Evolutionary conservation across 2,888 invertebrate species (phyloP), one percentile per base, ranked within the genome.

Genomic region (Noctua fimbriata): DNA sequence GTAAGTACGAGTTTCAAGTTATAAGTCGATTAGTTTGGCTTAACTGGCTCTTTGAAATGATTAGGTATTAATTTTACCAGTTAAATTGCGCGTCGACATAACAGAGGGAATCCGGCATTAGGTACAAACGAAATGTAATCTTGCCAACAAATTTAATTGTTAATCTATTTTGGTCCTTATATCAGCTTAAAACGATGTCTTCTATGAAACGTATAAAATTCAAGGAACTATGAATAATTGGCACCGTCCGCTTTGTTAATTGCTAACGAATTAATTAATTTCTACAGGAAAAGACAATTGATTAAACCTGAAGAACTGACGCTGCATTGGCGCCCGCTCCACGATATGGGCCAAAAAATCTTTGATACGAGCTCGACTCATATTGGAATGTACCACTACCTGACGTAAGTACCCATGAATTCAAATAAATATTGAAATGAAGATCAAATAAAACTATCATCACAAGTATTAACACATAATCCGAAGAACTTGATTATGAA

Each of bases 281-380:
- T 84, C 94, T 93, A 81, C 92, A 99, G 99, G 91, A 99, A 99
- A 95, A 97, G 97, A 88, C 97, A 98, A 90, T 95, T 99, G 84
- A 94, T 99, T 86, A 97, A 98, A 6, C 98, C 98, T 58, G 97
- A 98, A 81, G 99, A 99, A 83, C 93, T 99, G 78, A 97, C 97
- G 81, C 95, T 99, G 82, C 98, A 98, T 74, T 99, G 99, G 99
- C 97, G 98, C 88, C 99, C 99, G 21, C 95, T 99, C 16, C 98
- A 98, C 92, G 97, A 98, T 14, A 93, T 98, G 67, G 97, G 97
- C 78, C 95, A 97, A 87, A 97, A 97, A 88, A 96, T 98, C 82
- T 97, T 97, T 89, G 97, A 97, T 86, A 97, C 96, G 83, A 97
- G 94, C 88, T 93, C 97, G 78, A 96, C 97, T 16, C 96, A 96